Evolutionary conservation across 2,888 invertebrate species (phyloP), one percentile per base, ranked within the genome.

Genomic region (Polyommatus iphigenia): DNA sequence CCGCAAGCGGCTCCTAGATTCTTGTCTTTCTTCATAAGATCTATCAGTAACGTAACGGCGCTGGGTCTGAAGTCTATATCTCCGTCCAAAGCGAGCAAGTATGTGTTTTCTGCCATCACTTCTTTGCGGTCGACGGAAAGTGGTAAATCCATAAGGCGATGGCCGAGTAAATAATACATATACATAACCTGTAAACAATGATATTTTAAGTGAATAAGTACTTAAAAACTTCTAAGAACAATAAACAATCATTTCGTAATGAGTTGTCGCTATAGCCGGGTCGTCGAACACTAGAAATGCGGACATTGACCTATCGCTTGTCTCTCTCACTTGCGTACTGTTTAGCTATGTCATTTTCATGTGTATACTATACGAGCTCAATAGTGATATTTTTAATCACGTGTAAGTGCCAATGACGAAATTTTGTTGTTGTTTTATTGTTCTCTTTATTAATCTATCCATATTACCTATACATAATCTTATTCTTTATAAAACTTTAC

Each of bases 141-240:
- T 0, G 95, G 95, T 82, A 95, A 87, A 83, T 96, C 96, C 96
- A 97, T 97, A 76, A 97, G 95, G 79, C 96, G 96, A 86, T 96
- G 96, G 0, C 98, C 98, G 59, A 98, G 94, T 82, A 98, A 94
- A 86, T 98, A 98, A 90, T 98, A 98, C 98, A 98, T 98, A 90
- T 98, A 98, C 98, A 98, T 98, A 13, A 97, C 97, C 95, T 95
- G 80, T 32, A 8, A 71, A 71, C 36, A 32, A 46, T 13, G 0
- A 13, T 46, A 46, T 46, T 13, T 13, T 10, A 10, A 46, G 46
- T 46, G 8, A 41, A 41, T 10, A 46, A 46, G 3, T 46, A 13
- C 13, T 46, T 10, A 46, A 46, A 46, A 46, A 10, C 46, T 3
- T 46, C 41, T 41, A 41, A 41, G 41, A 41, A 41, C 3, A 41